Evolutionary conservation across 2,113 vertebrate genomes (phyloP).

Genomic region (Mystacornis crossleyi): DNA sequence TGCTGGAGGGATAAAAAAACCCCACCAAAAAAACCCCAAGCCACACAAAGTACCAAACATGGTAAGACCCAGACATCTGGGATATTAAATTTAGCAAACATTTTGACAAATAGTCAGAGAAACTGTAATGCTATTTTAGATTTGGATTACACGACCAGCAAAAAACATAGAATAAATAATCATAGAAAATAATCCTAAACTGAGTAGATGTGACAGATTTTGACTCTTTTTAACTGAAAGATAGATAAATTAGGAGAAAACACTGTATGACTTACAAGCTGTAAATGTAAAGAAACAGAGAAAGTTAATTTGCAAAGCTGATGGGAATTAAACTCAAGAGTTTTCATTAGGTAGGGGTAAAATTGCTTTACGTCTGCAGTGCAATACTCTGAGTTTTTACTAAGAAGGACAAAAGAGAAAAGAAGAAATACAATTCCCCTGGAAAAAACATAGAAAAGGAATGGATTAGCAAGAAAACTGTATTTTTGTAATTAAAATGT

Average conservation of each 20-base stretch:
- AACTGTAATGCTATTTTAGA: neutral
- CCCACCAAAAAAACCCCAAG: fast-evolving
- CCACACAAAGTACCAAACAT: neutral
- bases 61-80: neutral
- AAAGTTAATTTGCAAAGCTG: neutral
- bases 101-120: neutral
- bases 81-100: neutral
- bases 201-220: neutral
- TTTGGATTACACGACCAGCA: neutral
- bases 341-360: neutral
- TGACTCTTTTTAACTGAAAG: neutral
- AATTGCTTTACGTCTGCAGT: neutral
- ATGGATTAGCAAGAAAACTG: neutral
- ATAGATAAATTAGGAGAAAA: neutral
- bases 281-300: neutral
- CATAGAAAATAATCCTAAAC: neutral
- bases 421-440: neutral
- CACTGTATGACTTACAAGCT: neutral
- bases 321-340: neutral
- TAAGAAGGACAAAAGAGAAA: neutral
- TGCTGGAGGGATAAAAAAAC: neutral
- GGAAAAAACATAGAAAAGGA: neutral
- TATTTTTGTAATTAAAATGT: neutral
- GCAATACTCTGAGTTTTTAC: neutral
- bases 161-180: neutral